Conservation (phyloP, 2,113 vertebrate genomes). For the Pyxicephalus adspersus region DNA sequence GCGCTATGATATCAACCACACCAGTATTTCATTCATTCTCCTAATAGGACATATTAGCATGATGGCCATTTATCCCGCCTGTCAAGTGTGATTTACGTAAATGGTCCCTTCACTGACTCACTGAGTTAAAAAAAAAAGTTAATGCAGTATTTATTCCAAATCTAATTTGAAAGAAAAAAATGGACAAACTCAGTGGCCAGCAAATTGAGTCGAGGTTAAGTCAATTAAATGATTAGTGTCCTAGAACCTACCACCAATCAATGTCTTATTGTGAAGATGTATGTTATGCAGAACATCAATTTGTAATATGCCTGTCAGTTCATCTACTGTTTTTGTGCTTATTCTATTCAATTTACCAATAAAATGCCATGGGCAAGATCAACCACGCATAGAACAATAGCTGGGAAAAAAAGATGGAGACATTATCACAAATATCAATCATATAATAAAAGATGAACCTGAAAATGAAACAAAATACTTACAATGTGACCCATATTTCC, state of each 20-base stretch:
- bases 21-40: slow-evolving; percentile 62
- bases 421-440: too few relatives aligned
- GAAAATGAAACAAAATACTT: too few relatives aligned
- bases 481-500: too few relatives aligned
- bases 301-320: background rate
- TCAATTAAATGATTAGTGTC: slow-evolving; percentile 56
- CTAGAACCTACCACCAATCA: slow-evolving; percentile 56
- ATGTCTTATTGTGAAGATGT: slow-evolving; percentile 31
- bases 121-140: background rate
- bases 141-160: slow-evolving; percentile 25
- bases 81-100: slow-evolving; percentile 62
- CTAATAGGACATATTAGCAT: slow-evolving; percentile 55
- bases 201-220: slow-evolving; percentile 42
- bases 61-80: slow-evolving; percentile 55
- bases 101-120: slow-evolving; percentile 24
- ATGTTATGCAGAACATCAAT: background rate
- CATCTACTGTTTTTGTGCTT: too few relatives aligned
- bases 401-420: too few relatives aligned
- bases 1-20: slow-evolving; percentile 53
- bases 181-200: background rate
- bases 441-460: too few relatives aligned
- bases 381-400: too few relatives aligned
- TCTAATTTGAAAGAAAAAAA: slow-evolving; percentile 21
- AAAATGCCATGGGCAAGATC: too few relatives aligned
- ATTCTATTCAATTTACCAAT: too few relatives aligned